Percentiles rank a stretch among this genome's conserved stretches.
These are phyloP conservation scores for Drosophila sordidula DNA, from an alignment of 2,888 invertebrate species.

Conservation along the genomic window DNA sequence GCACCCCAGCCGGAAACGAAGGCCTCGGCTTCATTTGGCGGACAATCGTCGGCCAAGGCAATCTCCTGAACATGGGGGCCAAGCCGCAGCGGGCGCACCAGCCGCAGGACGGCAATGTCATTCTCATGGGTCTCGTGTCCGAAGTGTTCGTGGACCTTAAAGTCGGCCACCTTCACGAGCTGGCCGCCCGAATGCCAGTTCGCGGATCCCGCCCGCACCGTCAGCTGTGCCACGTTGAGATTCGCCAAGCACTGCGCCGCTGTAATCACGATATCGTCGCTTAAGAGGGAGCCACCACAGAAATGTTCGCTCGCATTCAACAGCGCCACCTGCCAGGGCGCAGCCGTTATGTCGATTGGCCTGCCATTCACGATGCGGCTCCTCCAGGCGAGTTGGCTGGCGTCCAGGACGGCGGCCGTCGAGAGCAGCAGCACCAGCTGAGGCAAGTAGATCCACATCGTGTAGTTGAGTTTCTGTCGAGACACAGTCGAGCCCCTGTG, in stretches of 20 bases:
- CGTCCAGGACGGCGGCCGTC: background rate
- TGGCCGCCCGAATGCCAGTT: slow-evolving; percentile 18
- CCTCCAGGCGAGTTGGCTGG: background rate
- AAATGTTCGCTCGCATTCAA: background rate
- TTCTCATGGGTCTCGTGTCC: slow-evolving; percentile 3
- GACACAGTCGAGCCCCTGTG: background rate
- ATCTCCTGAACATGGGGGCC: background rate
- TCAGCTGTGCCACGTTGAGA: background rate
- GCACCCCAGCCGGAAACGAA: slow-evolving; percentile 25
- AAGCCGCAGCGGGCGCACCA: background rate
- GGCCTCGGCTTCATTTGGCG: background rate
- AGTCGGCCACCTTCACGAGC: slow-evolving; percentile 7
- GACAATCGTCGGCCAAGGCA: background rate
- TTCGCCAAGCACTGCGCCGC: slow-evolving; percentile 15
- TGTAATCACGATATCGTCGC: slow-evolving; percentile 15
- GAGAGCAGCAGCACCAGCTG: background rate
- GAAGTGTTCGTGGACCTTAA: slow-evolving; percentile 1
- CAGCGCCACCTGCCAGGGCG: slow-evolving; percentile 23
- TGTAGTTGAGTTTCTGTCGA: background rate
- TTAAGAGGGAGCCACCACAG: slow-evolving; percentile 23
- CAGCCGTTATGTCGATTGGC: slow-evolving; percentile 3
- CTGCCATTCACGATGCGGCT: slow-evolving; percentile 17
- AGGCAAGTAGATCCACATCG: slow-evolving; percentile 4
- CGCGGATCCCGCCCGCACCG: slow-evolving; percentile 21
- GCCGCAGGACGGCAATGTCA: slow-evolving; percentile 9